Evolutionary conservation across 1,140 invertebrate species (phyloP).

Genomic region (Microvelia longipes): DNA sequence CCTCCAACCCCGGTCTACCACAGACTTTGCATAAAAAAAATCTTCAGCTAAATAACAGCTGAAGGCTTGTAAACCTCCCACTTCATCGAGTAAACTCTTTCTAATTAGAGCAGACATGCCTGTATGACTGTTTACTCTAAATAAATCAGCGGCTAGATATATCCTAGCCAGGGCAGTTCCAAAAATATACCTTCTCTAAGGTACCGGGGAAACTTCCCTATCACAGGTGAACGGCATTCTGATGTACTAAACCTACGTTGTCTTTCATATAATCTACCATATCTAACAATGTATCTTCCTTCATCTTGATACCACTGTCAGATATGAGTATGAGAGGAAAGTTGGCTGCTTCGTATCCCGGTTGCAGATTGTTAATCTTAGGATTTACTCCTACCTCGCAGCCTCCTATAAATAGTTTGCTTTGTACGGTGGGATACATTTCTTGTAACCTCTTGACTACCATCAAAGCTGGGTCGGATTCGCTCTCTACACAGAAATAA

Average conservation of each 20-base stretch:
- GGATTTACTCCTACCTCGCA: conserved; percentile 87
- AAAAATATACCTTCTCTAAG: conserved; percentile 94
- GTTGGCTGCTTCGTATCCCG: conserved; percentile 76
- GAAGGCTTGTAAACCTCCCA: conserved; percentile 80
- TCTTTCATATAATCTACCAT: conserved; percentile 88
- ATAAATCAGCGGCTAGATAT: conserved; percentile 80
- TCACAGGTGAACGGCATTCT: conserved; percentile 95
- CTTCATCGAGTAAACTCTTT: conserved; percentile 77
- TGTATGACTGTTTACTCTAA: conserved; percentile 91
- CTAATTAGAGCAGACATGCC: conserved; percentile 95
- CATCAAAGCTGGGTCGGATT: conserved; percentile 77
- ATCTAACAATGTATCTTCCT: conserved; percentile 81
- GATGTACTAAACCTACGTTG: conserved; percentile 86
- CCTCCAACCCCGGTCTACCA: conserved; percentile 66
- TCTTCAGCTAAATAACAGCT: conserved; percentile 94
- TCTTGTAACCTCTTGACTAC: conserved; percentile 72
- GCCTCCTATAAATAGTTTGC: conserved; percentile 65
- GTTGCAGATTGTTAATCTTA: conserved; percentile 99
- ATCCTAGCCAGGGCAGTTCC: conserved; percentile 92
- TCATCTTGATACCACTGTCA: conserved; percentile 92
- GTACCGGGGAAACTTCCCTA: conserved; percentile 81
- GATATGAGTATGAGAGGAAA: conserved; percentile 89
- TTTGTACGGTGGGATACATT: conserved; percentile 78
- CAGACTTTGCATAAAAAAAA: conserved; percentile 90
- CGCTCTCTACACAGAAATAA: conserved; percentile 90